Evolutionary conservation across 1,140 invertebrate genomes (phyloP), one percentile per base, ranked within the genome.

Genomic region (Hirudo medicinalis): DNA sequence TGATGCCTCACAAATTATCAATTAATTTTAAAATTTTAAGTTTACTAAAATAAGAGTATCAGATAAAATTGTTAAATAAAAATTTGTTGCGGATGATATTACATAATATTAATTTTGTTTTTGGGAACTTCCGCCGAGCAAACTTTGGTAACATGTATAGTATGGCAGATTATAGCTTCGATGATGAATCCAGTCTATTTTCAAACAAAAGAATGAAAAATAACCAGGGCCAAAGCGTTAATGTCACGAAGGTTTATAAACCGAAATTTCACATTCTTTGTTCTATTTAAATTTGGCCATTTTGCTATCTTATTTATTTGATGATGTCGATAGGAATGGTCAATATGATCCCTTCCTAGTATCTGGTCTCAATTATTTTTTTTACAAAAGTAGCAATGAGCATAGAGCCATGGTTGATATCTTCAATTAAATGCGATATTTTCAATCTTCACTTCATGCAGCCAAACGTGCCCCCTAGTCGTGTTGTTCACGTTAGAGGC

Each of bases 401-500:
- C 1, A 13, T 13, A 49, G 43, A 49, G 15, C 3, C 43, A 13
- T 13, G 43, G 11, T 36, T 36, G 32, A 36, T 36, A 36, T 36
- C 32, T 36, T 36, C 2, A 36, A 49, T 49, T 15, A 49, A 17
- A 49, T 49, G 43, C 57, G 20, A 8, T n/a, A 32, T 63, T 25
- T 60, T n/a, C 27, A 60, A 60, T 60, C 29, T 22, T 63, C 22
- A 13, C 17, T 22, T 32, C 57, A 63, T 63, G 22, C 57, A 63
- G 22, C 40, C 43, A 11, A 70, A 49, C 11, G 43, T 70, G 0
- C 36, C 69, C 17, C 79, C 80, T 54, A 82, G 80, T 19, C 76
- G 76, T 25, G 81, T 82, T 20, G 76, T 82, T 15, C 81, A 82
- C 75, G 78, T 82, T 0, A 75, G 81, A 70, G 78, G 80, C 53